Percentiles rank a stretch among this genome's conserved stretches.
These are phyloP conservation scores for Tragelaphus scriptus DNA, from an alignment of 2,113 vertebrate genomes.

Conservation along the genomic window DNA sequence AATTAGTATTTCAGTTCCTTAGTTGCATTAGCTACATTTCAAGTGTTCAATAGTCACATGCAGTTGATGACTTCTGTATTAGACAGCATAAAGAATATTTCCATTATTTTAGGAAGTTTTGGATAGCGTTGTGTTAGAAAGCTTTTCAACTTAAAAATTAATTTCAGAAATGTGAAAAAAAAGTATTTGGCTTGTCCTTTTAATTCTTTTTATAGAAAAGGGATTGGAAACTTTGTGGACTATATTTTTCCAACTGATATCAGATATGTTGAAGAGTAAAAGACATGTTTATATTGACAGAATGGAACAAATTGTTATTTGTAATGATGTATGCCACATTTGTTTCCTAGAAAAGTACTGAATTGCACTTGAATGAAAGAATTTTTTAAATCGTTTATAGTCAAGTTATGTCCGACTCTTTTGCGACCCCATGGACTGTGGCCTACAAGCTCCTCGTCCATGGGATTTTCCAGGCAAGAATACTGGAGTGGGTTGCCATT, in stretches of 20 bases:
- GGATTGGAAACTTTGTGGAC: neutral
- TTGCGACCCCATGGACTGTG: neutral
- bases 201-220: neutral
- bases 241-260: slow-evolving; percentile 33
- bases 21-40: neutral
- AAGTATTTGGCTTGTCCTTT: neutral
- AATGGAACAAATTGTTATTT: neutral
- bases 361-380: neutral
- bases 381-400: neutral
- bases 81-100: neutral
- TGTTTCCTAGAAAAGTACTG: slow-evolving; percentile 8
- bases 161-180: neutral
- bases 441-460: neutral
- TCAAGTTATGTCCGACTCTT: neutral
- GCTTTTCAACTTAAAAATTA: neutral
- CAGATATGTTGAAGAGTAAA: neutral
- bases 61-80: neutral
- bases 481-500: neutral
- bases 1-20: neutral
- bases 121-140: neutral
- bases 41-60: neutral
- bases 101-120: neutral
- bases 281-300: neutral
- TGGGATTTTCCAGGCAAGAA: neutral
- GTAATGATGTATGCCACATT: neutral